phyloP scores from a whole-genome alignment of 2,797 vertebrate species.

The Epinephelus awoara region DNA sequence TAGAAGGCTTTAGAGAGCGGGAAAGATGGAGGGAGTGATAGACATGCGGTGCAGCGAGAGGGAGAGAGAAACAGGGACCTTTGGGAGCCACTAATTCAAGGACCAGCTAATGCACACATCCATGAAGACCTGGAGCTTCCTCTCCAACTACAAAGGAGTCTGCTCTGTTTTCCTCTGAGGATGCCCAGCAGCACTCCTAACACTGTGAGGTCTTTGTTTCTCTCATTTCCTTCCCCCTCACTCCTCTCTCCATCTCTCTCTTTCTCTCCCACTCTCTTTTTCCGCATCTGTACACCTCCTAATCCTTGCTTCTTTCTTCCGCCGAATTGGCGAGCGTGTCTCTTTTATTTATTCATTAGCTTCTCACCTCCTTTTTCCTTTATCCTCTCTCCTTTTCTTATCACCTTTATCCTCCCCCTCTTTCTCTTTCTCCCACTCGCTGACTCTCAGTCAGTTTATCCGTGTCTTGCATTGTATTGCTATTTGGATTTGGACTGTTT shows the following conservation, averaged over 20 bases:
- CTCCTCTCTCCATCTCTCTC: slow-evolving; percentile 33
- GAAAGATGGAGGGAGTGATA: slow-evolving; percentile 62
- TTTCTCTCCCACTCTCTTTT: slow-evolving; percentile 53
- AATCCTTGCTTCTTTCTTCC: slow-evolving; percentile 65
- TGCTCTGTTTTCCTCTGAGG: slow-evolving; percentile 77
- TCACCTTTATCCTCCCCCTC: slow-evolving; percentile 19
- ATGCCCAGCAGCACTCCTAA: slow-evolving; percentile 76
- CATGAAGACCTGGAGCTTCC: slow-evolving; percentile 78
- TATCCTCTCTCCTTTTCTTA: slow-evolving; percentile 6
- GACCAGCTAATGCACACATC: slow-evolving; percentile 75
- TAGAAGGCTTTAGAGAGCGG: slow-evolving; percentile 45
- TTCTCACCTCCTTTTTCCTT: slow-evolving; percentile 48
- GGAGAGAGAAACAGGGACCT: slow-evolving; percentile 50
- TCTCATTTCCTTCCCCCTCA: slow-evolving; percentile 40
- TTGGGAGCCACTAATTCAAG: slow-evolving; percentile 75
- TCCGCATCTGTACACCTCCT: slow-evolving; percentile 68
- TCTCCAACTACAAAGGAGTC: slow-evolving; percentile 78
- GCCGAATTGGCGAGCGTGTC: slow-evolving; percentile 48
- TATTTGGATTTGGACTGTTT: slow-evolving; percentile 62
- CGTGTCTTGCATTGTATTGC: slow-evolving; percentile 33
- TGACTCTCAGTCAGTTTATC: slow-evolving; percentile 30
- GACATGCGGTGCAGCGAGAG: slow-evolving; percentile 30
- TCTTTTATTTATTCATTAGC: slow-evolving; percentile 74
- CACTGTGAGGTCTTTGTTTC: slow-evolving; percentile 80
- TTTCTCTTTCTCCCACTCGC: neutral